Conservation (phyloP, 2,888 invertebrate genomes). For the Drosophila neoperkinsi region DNA sequence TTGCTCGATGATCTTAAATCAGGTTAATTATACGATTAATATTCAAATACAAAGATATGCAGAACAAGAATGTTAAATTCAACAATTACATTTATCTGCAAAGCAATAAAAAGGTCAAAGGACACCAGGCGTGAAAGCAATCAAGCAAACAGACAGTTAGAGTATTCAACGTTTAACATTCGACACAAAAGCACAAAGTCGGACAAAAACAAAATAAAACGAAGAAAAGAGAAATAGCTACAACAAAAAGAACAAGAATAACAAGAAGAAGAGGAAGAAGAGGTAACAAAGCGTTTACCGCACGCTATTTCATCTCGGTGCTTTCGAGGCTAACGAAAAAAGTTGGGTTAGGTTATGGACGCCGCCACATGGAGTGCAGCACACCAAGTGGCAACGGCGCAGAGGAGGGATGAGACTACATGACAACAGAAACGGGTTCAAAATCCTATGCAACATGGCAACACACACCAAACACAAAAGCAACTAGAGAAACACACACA, state of each 20-base stretch:
- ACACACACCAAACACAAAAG: conserved; percentile 52
- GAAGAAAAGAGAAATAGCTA: neutral
- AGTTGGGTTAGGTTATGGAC: conserved; percentile 82
- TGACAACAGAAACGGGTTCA: conserved; percentile 80
- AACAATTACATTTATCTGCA: conserved; percentile 28
- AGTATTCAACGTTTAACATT: conserved; percentile 41
- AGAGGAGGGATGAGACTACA: conserved; percentile 20
- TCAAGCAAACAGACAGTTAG: neutral
- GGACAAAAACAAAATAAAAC: neutral
- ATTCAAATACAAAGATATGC: conserved; percentile 13
- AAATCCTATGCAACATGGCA: conserved; percentile 83
- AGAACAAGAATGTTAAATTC: conserved; percentile 1
- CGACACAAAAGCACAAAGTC: conserved; percentile 35
- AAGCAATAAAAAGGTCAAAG: conserved; percentile 15
- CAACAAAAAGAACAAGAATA: conserved; percentile 10
- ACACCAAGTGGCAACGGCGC: conserved; percentile 11
- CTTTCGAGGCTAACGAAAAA: conserved; percentile 53
- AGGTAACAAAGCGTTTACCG: conserved; percentile 56
- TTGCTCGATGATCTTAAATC: neutral
- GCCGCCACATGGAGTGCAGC: conserved; percentile 72
- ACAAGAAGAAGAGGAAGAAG: conserved; percentile 11
- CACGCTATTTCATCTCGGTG: conserved; percentile 58
- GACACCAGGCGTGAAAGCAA: conserved; percentile 6
- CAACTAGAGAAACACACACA: conserved; percentile 11
- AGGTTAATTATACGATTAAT: conserved; percentile 56